Conservation (phyloP, 2,888 invertebrate species). For the Dynastes grantii region DNA sequence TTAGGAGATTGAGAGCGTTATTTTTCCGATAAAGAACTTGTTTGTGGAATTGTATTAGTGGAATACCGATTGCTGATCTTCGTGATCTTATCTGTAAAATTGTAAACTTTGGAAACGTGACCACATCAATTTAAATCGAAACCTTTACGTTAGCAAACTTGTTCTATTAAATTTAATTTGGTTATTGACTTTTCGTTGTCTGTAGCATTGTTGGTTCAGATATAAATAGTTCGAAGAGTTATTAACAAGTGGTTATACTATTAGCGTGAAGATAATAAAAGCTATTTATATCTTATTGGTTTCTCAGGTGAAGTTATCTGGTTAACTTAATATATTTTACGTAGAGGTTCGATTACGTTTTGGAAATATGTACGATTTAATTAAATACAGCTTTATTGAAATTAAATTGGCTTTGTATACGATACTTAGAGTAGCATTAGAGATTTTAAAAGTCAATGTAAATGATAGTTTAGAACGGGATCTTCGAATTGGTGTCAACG, state of each 20-base stretch:
- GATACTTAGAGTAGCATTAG: neutral
- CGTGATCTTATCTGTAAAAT: slow-evolving; percentile 27
- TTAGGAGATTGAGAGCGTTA: slow-evolving; percentile 29
- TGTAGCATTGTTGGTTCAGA: neutral
- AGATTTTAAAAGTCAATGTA: neutral
- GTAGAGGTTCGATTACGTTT: neutral
- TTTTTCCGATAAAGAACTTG: slow-evolving; percentile 23
- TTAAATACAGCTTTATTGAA: slow-evolving; percentile 3
- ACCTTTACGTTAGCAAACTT: neutral
- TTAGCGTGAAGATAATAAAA: neutral
- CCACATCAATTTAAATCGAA: slow-evolving; percentile 18
- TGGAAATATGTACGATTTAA: neutral
- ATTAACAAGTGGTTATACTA: slow-evolving; percentile 4
- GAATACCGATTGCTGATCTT: slow-evolving; percentile 19
- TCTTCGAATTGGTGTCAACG: too few species aligned
- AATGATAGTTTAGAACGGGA: too few species aligned
- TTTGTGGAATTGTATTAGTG: slow-evolving; percentile 3
- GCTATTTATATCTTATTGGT: slow-evolving; percentile 2
- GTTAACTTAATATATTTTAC: neutral
- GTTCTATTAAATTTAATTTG: slow-evolving; percentile 27
- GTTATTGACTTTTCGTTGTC: slow-evolving; percentile 16
- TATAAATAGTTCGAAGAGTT: slow-evolving; percentile 7
- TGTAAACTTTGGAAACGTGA: slow-evolving; percentile 10
- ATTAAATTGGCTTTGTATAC: neutral
- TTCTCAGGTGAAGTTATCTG: neutral